Evolutionary conservation across 2,888 invertebrate species (phyloP), one percentile per base, ranked within the genome.

Genomic region (Liopterus haemorrhoidalis): DNA sequence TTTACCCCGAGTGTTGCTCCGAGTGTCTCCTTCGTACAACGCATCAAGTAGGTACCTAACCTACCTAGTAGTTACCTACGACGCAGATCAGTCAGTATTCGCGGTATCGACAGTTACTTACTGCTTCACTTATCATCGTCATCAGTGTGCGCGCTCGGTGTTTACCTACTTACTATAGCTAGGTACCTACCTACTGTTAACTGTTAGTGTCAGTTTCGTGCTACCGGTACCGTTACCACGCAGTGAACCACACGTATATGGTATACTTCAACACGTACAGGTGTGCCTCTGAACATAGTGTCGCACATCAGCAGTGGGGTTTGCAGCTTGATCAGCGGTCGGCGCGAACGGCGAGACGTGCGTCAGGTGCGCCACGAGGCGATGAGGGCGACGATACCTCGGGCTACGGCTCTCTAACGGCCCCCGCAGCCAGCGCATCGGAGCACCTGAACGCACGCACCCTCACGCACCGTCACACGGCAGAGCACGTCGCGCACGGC

Each of bases 391-490:
- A 41, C 38, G 46, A 24, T 24, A 22, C 22, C 6, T 5, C 8
- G 8, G 6, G 22, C 6, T 8, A 22, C 22, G 22, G 22, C 22
- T 6, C 12, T 21, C 5, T 24, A 55, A 37, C 30, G 27, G 42
- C 51, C 59, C 62, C 63, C 62, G 63, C 63, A 64, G 64, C 57
- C 57, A 57, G 60, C 60, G 59, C 51, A 57, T 59, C 59, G 56
- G 61, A 60, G 59, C n/a, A n/a, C n/a, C n/a, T n/a, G n/a, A n/a
- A n/a, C n/a, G n/a, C n/a, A n/a, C n/a, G n/a, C n/a, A n/a, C 59
- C 57, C 59, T 59, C 59, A 59, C 56, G 36, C 16, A 11, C 24
- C 5, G 21, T 38, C 18, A 12, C 31, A 40, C 21, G 28, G 37
- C 39, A 39, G 36, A 27, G 38, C 37, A 33, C 36, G 38, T 24